Conservation (phyloP, 2,113 vertebrate genomes). For the Notechis scutatus region DNA sequence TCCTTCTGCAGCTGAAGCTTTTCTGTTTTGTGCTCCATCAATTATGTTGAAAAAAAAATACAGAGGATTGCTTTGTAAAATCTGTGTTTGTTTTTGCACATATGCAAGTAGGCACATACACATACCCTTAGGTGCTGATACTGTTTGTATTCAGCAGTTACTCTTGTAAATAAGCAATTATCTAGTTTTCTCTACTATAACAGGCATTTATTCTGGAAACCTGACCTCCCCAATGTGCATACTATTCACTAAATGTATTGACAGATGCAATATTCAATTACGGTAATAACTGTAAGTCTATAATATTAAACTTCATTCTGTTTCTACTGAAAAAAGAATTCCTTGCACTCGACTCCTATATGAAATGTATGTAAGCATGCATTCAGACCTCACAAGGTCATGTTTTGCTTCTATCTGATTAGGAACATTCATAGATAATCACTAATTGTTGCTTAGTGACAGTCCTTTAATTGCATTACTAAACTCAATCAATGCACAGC, state of each 20-base stretch:
- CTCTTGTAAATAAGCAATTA: neutral
- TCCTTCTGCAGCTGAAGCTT: neutral
- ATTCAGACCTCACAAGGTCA: neutral
- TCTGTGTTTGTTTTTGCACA: neutral
- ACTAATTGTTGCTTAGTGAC: constrained; percentile 30
- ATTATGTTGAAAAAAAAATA: neutral
- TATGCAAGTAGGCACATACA: neutral
- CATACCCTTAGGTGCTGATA: neutral
- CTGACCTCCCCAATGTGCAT: neutral
- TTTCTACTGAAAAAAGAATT: neutral
- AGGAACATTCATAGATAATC: constrained; percentile 1
- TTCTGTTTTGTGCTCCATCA: neutral
- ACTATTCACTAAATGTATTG: neutral
- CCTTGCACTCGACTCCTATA: neutral
- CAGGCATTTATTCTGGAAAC: neutral
- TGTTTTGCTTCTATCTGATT: constrained; percentile 3
- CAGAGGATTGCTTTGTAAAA: neutral
- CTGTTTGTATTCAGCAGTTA: neutral
- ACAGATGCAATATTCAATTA: neutral
- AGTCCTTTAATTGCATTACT: constrained; percentile 27
- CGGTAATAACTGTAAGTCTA: neutral
- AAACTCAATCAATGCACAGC: neutral
- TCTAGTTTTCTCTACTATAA: neutral
- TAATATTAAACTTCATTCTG: neutral
- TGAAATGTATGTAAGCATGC: neutral